Base-by-base conservation (phyloP, 2,113 vertebrate species). In the Halcyon malimbica region DNA sequence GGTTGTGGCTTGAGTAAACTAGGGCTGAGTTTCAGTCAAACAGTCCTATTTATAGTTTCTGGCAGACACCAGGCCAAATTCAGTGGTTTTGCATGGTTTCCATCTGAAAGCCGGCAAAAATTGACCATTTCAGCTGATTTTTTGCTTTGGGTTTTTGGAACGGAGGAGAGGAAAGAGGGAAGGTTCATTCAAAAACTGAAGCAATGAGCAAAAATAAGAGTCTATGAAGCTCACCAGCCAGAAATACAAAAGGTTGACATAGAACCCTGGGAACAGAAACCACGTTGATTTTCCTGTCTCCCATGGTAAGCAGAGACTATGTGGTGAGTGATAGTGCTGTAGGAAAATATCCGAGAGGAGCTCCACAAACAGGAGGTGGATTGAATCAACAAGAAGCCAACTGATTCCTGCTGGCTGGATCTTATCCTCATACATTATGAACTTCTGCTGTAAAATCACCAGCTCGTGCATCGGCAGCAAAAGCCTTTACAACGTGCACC, bases 61-160 rank as follows among this genome's bases (percentile, higher is more conserved):
- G 2, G 89, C 92, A 93, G 84, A 97, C 84, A 91, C 44, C 35
- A 95, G 69, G 93, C 95, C 94, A 90, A 95, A 92, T 62, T 91
- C 90, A 41, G 91, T 94, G 93, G 96, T 94, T 97, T 97, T 85
- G 41, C 69, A 83, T 91, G 95, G 92, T 94, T 95, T 96, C 94
- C 65, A 59, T 95, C 92, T 84, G 69, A 88, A 97, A 94, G 60
- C 17, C 5, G 16, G 87, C 50, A 95, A 91, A 95, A 93, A 88
- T 57, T 76, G 87, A 28, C 79, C 63, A 93, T 94, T 95, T 96
- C 85, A 94, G 96, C 89, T 96, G 84, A 94, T 90, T 94, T 96
- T 90, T 86, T 89, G 56, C 59, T 93, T 96, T 92, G 77, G 89
- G 70, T 93, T 96, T 93, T 96, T 93, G 80, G 89, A 89, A 82